Base-by-base conservation (phyloP, 2,888 invertebrate genomes). In the Melitaea athalia region DNA sequence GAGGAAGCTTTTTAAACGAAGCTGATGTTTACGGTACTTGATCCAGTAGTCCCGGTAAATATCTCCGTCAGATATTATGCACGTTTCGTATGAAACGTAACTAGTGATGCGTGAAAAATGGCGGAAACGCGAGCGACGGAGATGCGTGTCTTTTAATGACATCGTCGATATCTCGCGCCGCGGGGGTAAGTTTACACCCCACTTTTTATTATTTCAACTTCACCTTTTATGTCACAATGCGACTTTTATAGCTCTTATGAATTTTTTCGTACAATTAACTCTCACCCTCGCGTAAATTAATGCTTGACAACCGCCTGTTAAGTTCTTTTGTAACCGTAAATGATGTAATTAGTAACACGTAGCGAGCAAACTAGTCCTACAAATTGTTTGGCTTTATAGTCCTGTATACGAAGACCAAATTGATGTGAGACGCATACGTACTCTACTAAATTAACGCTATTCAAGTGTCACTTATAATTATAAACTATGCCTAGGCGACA, bases 251-350 rank as follows among this genome's bases (percentile, higher is more conserved):
- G 85, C 87, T 84, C 85, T 86, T 87, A 86, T 85, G 81, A 84
- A 87, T 87, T 87, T 86, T 85, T 86, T 88, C 85, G 87, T 88
- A 86, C 89, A 86, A 88, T 89, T 86, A 88, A 88, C 81, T 85
- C 80, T 76, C 84, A 81, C 87, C 85, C 87, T 82, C 81, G 76
- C 74, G 80, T 70, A 75, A 78, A 80, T 79, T 80, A 81, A 79
- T 78, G 78, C 78, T 78, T 78, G 78, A 81, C 81, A 80, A 84
- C 77, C 76, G 80, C 75, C 80, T 82, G 79, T 83, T 83, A 81
- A 81, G 78, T 81, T 86, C 85, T 38, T 85, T 84, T 85, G 83
- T 84, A 79, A 79, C 80, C 81, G 80, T 83, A 83, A 88, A 87
- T 84, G 80, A 82, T 81, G 77, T 84, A 87, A 87, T 87, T 88